Percentiles rank a stretch among this genome's conserved stretches.
Evolutionary conservation across 2,888 invertebrate genomes (phyloP).

Genomic region (Apocheima hispidaria): DNA sequence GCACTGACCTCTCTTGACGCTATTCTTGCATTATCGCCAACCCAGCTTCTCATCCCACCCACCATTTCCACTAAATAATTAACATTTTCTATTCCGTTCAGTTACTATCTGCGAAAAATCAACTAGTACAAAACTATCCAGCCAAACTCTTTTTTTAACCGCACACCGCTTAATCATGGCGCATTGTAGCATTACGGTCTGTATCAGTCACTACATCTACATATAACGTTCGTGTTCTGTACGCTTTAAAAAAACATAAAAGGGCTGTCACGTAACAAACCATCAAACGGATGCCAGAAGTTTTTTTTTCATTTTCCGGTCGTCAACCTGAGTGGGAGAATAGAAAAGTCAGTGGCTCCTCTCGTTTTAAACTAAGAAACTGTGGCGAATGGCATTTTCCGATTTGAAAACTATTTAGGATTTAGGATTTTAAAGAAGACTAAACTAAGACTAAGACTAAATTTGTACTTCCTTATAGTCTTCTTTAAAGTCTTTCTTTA

Average conservation of each 20-base stretch:
- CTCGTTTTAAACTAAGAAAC: conserved; percentile 44
- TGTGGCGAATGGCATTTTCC: conserved; percentile 18
- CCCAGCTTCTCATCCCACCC: not conserved
- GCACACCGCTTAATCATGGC: conserved; percentile 11
- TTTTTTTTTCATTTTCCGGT: conserved; percentile 58
- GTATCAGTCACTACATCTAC: conserved; percentile 24
- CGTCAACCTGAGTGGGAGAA: conserved; percentile 53
- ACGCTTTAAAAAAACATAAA: conserved; percentile 55
- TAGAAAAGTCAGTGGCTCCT: conserved; percentile 55
- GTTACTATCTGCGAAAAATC: not conserved
- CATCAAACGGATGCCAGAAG: conserved; percentile 61
- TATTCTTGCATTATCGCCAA: too few relatives aligned
- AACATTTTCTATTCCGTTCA: not conserved
- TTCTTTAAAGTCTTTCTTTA: too few relatives aligned
- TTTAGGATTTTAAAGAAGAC: not conserved
- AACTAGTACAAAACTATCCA: not conserved
- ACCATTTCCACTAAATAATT: not conserved
- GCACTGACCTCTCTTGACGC: too few relatives aligned
- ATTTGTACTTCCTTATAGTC: too few relatives aligned
- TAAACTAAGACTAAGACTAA: too few relatives aligned
- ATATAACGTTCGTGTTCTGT: conserved; percentile 33
- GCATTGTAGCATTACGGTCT: conserved; percentile 25
- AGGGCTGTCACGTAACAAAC: conserved; percentile 56
- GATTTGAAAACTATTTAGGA: conserved; percentile 1
- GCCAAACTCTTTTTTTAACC: not conserved